Percentiles rank a stretch among this genome's conserved stretches.
Conservation (phyloP, 2,113 vertebrate species). For the Engraulis encrasicolus region DNA sequence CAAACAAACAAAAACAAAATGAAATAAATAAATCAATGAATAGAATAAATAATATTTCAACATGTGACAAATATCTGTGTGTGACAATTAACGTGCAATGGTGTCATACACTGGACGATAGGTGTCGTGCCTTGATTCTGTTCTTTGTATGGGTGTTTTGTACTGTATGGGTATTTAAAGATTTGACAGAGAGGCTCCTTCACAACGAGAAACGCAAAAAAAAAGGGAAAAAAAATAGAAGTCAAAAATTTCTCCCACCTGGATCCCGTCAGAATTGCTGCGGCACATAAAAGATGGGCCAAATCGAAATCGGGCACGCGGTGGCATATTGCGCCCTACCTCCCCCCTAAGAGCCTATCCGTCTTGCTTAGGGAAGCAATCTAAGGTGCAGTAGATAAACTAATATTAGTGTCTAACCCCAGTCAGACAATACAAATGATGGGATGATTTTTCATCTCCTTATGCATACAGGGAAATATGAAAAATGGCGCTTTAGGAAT, state of each 20-base stretch:
- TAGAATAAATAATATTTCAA: conserved; percentile 54
- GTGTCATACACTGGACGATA: conserved; percentile 54
- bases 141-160: conserved; percentile 2
- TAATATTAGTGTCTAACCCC: conserved; percentile 99
- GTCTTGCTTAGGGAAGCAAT: conserved; percentile 95
- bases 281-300: conserved; percentile 92
- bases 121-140: conserved; percentile 33
- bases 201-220: conserved; percentile 42
- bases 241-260: conserved; percentile 67
- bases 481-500: conserved; percentile 98
- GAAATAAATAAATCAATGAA: too few species aligned
- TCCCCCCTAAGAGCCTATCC: conserved; percentile 91
- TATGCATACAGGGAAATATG: conserved; percentile 99
- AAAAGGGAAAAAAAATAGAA: too few species aligned
- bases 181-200: conserved; percentile 62
- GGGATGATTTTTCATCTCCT: conserved; percentile 98
- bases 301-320: conserved; percentile 90
- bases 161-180: conserved; percentile 13
- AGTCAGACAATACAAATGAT: conserved; percentile 99
- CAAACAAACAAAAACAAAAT: not conserved
- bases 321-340: conserved; percentile 86
- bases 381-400: conserved; percentile 95
- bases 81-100: conserved; percentile 69
- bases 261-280: conserved; percentile 77
- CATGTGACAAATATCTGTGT: conserved; percentile 65